Evolutionary conservation across 1,140 invertebrate genomes (phyloP).

Genomic region (Conus ventricosus): DNA sequence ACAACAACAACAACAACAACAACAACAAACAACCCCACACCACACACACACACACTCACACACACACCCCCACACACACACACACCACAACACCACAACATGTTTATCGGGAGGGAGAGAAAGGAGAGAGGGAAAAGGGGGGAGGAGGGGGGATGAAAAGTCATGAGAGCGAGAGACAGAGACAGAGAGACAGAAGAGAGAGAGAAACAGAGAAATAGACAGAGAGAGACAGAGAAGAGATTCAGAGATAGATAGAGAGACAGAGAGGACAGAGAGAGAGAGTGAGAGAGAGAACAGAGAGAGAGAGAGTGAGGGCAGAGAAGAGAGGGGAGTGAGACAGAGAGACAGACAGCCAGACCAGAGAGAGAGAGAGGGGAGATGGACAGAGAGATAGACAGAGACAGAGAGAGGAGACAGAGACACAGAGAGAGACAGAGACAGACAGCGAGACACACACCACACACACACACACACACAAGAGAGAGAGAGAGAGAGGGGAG

Average conservation of each 20-base stretch:
- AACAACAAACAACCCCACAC: too few species aligned
- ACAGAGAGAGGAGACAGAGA: slow-evolving; percentile 14
- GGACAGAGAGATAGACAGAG: neutral
- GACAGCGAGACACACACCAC: neutral
- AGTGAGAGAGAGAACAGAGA: neutral
- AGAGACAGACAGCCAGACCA: slow-evolving; percentile 3
- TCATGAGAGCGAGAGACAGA: neutral
- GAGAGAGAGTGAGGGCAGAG: neutral
- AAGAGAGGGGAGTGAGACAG: neutral
- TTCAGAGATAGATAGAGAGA: slow-evolving; percentile 4
- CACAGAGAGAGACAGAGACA: slow-evolving; percentile 3
- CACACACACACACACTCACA: neutral
- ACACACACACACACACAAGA: slow-evolving; percentile 17
- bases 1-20: too few species aligned
- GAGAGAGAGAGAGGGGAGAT: neutral
- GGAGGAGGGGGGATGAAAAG: neutral
- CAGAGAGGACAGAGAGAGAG: neutral
- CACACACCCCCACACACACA: neutral
- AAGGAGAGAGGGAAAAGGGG: neutral
- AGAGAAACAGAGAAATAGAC: neutral
- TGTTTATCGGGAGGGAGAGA: neutral
- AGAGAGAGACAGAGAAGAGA: slow-evolving; percentile 6
- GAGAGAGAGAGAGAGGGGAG: neutral
- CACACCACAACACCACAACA: neutral
- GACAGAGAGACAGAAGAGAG: slow-evolving; percentile 11